Percentiles rank a stretch among this genome's conserved stretches.
Evolutionary conservation across 2,888 invertebrate genomes (phyloP).

Genomic region (Hypolimnas misippus): DNA sequence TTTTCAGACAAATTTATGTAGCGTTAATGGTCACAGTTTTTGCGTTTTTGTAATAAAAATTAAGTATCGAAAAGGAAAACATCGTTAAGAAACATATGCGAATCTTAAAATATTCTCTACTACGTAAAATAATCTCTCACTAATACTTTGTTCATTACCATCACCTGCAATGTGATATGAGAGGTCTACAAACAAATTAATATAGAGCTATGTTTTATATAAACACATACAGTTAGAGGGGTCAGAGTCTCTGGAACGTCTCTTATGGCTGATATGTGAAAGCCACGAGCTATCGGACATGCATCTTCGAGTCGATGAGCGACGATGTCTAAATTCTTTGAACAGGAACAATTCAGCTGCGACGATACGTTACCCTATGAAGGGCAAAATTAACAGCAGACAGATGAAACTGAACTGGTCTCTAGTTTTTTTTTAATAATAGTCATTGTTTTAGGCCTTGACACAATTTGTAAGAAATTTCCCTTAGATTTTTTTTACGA

Average conservation of each 20-base stretch:
- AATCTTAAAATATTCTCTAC: too few species aligned
- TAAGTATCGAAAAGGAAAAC: too few species aligned
- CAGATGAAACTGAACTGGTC: slow-evolving; percentile 92
- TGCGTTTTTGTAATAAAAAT: too few species aligned
- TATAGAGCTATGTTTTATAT: not conserved
- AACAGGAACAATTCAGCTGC: slow-evolving; percentile 84
- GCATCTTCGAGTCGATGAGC: slow-evolving; percentile 87
- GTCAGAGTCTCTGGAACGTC: slow-evolving; percentile 80
- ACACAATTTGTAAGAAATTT: too few species aligned
- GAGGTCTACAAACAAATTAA: too few species aligned
- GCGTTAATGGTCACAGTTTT: too few species aligned
- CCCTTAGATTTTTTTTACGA: too few species aligned
- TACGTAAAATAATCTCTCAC: too few species aligned
- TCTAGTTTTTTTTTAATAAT: slow-evolving; percentile 41
- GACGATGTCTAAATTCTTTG: slow-evolving; percentile 86
- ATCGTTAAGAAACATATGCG: too few species aligned
- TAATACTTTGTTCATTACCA: too few species aligned
- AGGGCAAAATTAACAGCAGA: slow-evolving; percentile 87
- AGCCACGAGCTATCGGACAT: slow-evolving; percentile 88
- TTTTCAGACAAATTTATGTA: too few species aligned
- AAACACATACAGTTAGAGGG: slow-evolving; percentile 80
- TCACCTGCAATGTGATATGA: too few species aligned
- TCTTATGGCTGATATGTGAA: slow-evolving; percentile 82
- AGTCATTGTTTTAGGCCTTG: not conserved
- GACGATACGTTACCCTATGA: slow-evolving; percentile 87